phyloP scores from a whole-genome alignment of 2,797 vertebrate species.

The Arrhamphus sclerolepis region DNA sequence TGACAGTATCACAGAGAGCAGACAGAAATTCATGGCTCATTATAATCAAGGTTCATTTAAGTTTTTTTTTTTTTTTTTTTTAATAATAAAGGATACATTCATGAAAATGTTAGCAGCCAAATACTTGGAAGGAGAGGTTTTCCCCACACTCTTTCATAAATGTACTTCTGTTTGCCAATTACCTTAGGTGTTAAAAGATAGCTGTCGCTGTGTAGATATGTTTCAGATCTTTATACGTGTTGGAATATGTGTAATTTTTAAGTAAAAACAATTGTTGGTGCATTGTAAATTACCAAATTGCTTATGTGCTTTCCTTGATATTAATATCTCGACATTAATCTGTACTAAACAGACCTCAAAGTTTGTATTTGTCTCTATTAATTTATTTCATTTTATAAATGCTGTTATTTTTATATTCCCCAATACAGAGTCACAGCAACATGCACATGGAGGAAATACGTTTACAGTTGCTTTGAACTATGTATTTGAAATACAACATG shows the following conservation, averaged over 20 bases:
- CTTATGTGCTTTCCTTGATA: slow-evolving; percentile 14
- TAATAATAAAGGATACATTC: slow-evolving; percentile 12
- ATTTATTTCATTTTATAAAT: slow-evolving; percentile 76
- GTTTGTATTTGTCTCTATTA: slow-evolving; percentile 66
- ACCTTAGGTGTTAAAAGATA: slow-evolving; percentile 58
- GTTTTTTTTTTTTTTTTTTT: slow-evolving; percentile 23
- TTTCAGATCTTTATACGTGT: slow-evolving; percentile 45
- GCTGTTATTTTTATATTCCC: slow-evolving; percentile 77
- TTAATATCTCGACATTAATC: slow-evolving; percentile 33
- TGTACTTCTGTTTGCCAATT: slow-evolving; percentile 78
- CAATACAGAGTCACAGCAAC: slow-evolving; percentile 64
- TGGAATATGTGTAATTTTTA: slow-evolving; percentile 32
- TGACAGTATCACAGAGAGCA: slow-evolving; percentile 26
- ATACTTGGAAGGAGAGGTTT: slow-evolving; percentile 43
- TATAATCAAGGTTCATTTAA: no score
- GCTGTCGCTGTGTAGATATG: slow-evolving; percentile 48
- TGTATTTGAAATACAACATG: slow-evolving; percentile 64
- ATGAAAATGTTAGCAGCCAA: slow-evolving; percentile 64
- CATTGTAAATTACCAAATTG: slow-evolving; percentile 39
- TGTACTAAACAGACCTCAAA: slow-evolving; percentile 43
- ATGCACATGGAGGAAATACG: slow-evolving; percentile 73
- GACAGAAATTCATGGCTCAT: slow-evolving; percentile 11
- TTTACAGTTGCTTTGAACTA: slow-evolving; percentile 78
- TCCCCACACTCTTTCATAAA: slow-evolving; percentile 64
- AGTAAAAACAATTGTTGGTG: slow-evolving; percentile 6